Evolutionary conservation across 2,797 vertebrate genomes (phyloP).

Genomic region (Melanotaenia trifasciata): DNA sequence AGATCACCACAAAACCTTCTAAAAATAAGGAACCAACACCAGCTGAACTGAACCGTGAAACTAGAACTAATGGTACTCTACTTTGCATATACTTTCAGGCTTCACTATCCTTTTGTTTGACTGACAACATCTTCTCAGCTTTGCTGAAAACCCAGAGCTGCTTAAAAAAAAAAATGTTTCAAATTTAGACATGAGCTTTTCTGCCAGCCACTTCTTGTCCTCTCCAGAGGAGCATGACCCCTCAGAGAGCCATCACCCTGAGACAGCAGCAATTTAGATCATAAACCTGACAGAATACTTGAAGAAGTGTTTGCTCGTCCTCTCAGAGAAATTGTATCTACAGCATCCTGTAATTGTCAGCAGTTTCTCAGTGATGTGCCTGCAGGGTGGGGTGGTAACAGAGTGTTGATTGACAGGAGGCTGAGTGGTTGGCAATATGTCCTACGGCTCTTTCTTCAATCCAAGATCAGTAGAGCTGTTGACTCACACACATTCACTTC

Average conservation of each 20-base stretch:
- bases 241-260: conserved; percentile 18
- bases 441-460: conserved; percentile 40
- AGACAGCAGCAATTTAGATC: conserved; percentile 52
- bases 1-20: not conserved
- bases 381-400: conserved; percentile 54
- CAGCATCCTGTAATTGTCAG: conserved; percentile 60
- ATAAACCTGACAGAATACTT: conserved; percentile 46
- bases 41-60: conserved; percentile 10
- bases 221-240: conserved; percentile 21
- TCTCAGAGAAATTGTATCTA: conserved; percentile 40
- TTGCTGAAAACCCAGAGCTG: conserved; percentile 25
- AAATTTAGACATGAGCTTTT: conserved; percentile 20
- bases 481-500: conserved; percentile 56
- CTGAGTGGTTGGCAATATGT: conserved; percentile 47
- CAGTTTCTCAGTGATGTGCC: conserved; percentile 54
- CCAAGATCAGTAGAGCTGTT: conserved; percentile 48
- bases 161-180: conserved; percentile 5
- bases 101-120: conserved; percentile 18
- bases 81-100: conserved; percentile 8
- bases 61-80: conserved; percentile 1
- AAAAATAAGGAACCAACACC: not conserved
- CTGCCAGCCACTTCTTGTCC: conserved; percentile 24
- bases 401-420: conserved; percentile 53
- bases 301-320: conserved; percentile 34
- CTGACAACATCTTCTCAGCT: conserved; percentile 3